A percentile compares a stretch with the other conserved stretches of the same genome.
These are phyloP conservation scores for Dicyrtomina minuta DNA, from an alignment of 2,888 invertebrate genomes.

Conservation along the genomic window DNA sequence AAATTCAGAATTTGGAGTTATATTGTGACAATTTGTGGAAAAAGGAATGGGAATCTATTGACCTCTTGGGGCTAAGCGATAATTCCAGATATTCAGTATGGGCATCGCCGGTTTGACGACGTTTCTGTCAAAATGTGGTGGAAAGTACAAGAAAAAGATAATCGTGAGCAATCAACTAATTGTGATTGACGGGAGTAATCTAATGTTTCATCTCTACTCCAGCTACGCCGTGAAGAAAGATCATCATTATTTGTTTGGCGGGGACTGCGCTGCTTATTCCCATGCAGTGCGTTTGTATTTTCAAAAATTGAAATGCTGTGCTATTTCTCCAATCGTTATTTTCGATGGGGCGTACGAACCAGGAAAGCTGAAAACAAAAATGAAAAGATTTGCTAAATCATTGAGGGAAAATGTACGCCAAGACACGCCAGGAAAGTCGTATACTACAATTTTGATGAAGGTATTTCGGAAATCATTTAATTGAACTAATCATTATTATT, in stretches of 20 bases:
- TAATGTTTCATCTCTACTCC: conserved; percentile 70
- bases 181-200: conserved; percentile 78
- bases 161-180: conserved; percentile 69
- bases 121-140: conserved; percentile 68
- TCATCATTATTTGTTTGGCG: conserved; percentile 66
- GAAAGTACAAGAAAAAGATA: conserved; percentile 65
- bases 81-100: conserved; percentile 61
- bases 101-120: conserved; percentile 84
- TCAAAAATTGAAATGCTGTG: conserved; percentile 68
- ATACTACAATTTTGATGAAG: conserved; percentile 41
- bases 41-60: too few relatives aligned
- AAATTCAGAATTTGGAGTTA: too few relatives aligned
- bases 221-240: conserved; percentile 33
- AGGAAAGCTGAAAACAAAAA: conserved; percentile 69
- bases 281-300: conserved; percentile 69
- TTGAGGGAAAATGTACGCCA: conserved; percentile 43
- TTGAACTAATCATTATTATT: not conserved
- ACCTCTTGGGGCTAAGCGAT: too few relatives aligned
- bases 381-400: conserved; percentile 48
- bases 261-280: conserved; percentile 80
- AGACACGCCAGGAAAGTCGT: conserved; percentile 39
- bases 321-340: conserved; percentile 70
- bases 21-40: too few relatives aligned
- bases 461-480: conserved; percentile 15
- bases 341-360: conserved; percentile 78